A percentile compares a stretch with the other conserved stretches of the same genome.
phyloP scores from a whole-genome alignment of 30 jellyfish, hydroid and myxozoan species.

The Aurelia coerulea region DNA sequence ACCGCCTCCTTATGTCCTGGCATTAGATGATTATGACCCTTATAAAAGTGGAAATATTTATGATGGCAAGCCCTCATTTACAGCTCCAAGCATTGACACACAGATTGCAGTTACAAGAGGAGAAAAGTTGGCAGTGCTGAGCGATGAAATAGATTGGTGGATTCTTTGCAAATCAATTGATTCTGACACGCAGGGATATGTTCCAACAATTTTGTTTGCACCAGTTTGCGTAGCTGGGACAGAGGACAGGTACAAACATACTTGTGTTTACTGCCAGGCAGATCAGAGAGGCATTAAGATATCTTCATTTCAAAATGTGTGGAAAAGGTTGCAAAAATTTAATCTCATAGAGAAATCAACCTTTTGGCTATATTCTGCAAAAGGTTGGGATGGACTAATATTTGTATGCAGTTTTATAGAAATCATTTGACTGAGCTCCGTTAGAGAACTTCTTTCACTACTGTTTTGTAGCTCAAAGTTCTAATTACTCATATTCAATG shows the following conservation, averaged over 20 bases:
- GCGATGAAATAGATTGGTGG: conserved; percentile 68
- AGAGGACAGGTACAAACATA: conserved; percentile 5
- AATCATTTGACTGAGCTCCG: too few relatives aligned
- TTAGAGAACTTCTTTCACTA: too few relatives aligned
- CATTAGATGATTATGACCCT: conserved; percentile 56
- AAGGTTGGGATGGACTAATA: too few relatives aligned
- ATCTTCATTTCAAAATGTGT: too few relatives aligned
- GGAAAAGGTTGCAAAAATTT: too few relatives aligned
- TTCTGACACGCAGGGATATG: conserved; percentile 35
- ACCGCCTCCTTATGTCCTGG: conserved; percentile 48
- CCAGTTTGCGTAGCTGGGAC: conserved; percentile 33
- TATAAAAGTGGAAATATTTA: not conserved
- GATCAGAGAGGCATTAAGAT: too few relatives aligned
- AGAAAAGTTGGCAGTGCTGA: conserved; percentile 29
- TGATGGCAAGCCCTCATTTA: conserved; percentile 20
- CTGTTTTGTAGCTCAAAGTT: too few relatives aligned
- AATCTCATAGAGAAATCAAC: too few relatives aligned
- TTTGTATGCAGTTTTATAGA: too few relatives aligned
- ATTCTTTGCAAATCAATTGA: conserved; percentile 26
- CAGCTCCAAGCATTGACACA: conserved; percentile 26
- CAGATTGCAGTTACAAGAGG: conserved; percentile 50
- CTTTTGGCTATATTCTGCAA: too few relatives aligned
- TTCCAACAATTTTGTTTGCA: conserved; percentile 40
- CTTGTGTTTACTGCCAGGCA: too few relatives aligned
- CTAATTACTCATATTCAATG: too few relatives aligned